Percentiles rank a stretch among this genome's conserved stretches.
These are phyloP conservation scores for Mythimna loreyi DNA, from an alignment of 2,888 invertebrate species.

Conservation along the genomic window DNA sequence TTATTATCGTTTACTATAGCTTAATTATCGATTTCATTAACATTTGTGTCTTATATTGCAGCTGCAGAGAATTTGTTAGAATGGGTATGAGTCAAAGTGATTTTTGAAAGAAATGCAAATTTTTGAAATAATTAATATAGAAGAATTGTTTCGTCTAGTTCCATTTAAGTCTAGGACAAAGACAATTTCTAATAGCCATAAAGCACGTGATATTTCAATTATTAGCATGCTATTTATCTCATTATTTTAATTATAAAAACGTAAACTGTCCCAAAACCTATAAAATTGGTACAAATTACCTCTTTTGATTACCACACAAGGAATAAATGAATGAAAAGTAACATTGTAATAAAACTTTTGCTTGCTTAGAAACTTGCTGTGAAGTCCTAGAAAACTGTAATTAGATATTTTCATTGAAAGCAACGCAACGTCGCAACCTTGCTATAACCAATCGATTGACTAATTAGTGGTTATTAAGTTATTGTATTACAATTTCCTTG, in stretches of 20 bases:
- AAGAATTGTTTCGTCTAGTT: too few species aligned
- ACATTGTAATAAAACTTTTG: background rate
- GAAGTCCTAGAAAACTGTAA: background rate
- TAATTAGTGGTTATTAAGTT: slow-evolving; percentile 11
- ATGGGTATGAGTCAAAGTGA: too few species aligned
- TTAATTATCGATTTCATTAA: background rate
- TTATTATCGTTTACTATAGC: background rate
- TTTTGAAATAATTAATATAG: too few species aligned
- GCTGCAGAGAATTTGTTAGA: background rate
- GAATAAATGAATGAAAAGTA: background rate
- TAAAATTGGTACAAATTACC: background rate
- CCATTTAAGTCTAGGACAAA: too few species aligned
- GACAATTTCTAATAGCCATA: too few species aligned
- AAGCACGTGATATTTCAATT: too few species aligned
- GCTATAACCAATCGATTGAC: slow-evolving; percentile 24
- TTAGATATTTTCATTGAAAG: slow-evolving; percentile 9
- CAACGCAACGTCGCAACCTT: slow-evolving; percentile 33
- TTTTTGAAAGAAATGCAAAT: too few species aligned
- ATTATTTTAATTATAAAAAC: background rate
- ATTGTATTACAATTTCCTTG: background rate
- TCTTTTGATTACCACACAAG: background rate
- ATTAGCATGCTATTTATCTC: too few species aligned
- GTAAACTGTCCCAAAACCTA: background rate
- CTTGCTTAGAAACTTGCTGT: background rate
- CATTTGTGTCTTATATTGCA: background rate